Evolutionary conservation across 2,888 invertebrate species (phyloP), one percentile per base, ranked within the genome.

Genomic region (Eumerus sabulonum): DNA sequence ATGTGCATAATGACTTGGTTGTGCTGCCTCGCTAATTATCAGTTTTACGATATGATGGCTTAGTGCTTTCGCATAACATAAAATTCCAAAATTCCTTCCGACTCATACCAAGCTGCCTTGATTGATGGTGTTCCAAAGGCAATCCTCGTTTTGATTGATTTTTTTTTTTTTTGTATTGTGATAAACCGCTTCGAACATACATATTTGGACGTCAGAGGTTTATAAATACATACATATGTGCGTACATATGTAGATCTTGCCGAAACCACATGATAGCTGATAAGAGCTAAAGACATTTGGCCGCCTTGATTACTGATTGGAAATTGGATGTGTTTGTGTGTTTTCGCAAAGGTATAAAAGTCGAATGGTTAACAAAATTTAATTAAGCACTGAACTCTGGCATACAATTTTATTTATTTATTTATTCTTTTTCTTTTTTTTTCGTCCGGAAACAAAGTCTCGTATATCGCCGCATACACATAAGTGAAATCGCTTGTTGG

Each of bases 1-100:
- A 76, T 76, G 71, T 76, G 56, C 76, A 72, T 76, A 76, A 72
- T 60, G 57, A 76, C 66, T 76, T 66, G 60, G 68, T 74, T 68
- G 11, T 62, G 62, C 62, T 68, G 42, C 38, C 35, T 38, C 35
- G 54, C 62, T 74, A 62, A 74, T 74, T 74, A 74, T 67, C 60
- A 74, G 60, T 13, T 53, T 12, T 14, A 53, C 36, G 45, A 48
- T 42, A 57, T 51, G 35, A 57, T 59, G 38, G 42, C 19, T 14
- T 68, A 40, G 57, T 51, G 57, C 48, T 12, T 54, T 40, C 11
- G 40, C 3, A 11, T 40, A n/a, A n/a, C 40, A n/a, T n/a, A 40
- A 1, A 40, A n/a, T 40, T 40, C n/a, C 3, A 9, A 40, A 40
- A n/a, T 40, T 40, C 40, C 40, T n/a, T n/a, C 11, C 5, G 40